Evolutionary conservation across 2,113 vertebrate species (phyloP).

Genomic region (Athene noctua): DNA sequence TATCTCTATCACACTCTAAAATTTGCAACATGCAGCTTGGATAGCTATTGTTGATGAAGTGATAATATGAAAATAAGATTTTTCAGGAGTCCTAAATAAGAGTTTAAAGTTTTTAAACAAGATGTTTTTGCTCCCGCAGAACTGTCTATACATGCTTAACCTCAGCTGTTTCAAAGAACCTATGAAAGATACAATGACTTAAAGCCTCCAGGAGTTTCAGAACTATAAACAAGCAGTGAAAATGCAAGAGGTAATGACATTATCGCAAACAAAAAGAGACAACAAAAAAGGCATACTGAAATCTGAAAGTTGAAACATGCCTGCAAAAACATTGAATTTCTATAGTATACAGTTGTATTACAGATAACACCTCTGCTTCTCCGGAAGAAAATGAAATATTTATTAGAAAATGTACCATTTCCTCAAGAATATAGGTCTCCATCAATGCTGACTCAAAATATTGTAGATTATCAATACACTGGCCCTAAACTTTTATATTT

Average conservation of each 20-base stretch:
- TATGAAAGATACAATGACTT: fast-evolving
- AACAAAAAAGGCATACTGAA: neutral
- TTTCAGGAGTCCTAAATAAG: neutral
- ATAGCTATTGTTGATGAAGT: neutral
- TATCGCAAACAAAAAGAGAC: neutral
- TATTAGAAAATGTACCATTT: neutral
- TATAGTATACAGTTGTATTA: neutral
- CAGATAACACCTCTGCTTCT: neutral
- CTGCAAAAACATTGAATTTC: neutral
- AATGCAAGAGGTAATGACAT: neutral
- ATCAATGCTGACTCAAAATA: neutral
- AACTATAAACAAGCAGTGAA: neutral
- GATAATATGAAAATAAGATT: neutral
- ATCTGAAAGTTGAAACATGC: neutral
- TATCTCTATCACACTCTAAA: neutral
- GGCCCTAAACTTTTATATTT: neutral
- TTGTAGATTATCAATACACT: neutral
- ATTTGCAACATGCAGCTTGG: neutral
- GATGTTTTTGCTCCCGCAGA: neutral
- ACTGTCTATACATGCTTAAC: neutral
- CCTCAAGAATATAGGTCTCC: neutral
- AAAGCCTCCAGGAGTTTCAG: neutral
- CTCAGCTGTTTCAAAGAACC: neutral
- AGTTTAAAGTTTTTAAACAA: neutral
- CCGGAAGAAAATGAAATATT: neutral